Evolutionary conservation across 2,888 invertebrate genomes (phyloP).

Genomic region (Scaptomyza tumidula): DNA sequence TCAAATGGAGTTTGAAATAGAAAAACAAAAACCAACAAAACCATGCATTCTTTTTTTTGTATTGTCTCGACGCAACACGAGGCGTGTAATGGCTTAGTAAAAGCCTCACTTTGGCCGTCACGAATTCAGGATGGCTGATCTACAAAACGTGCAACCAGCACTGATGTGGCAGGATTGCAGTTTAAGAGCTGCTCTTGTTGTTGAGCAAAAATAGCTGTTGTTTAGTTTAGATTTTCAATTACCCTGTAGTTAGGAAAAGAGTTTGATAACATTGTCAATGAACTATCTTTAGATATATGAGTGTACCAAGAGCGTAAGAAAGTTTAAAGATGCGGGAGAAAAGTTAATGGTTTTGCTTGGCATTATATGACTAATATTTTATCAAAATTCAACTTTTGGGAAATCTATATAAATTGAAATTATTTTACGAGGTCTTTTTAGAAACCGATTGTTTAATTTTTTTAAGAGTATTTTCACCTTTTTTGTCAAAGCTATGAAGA

Average conservation of each 20-base stretch:
- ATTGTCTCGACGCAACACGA: slow-evolving; percentile 25
- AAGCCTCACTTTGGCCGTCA: slow-evolving; percentile 70
- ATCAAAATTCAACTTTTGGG: too few species aligned
- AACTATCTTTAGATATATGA: neutral
- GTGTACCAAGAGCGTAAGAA: neutral
- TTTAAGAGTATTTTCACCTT: too few species aligned
- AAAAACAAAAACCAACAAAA: slow-evolving; percentile 10
- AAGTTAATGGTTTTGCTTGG: neutral
- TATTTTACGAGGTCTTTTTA: too few species aligned
- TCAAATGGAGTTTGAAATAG: slow-evolving; percentile 45
- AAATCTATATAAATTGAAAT: too few species aligned
- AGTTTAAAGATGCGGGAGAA: neutral
- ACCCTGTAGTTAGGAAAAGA: neutral
- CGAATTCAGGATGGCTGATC: slow-evolving; percentile 63
- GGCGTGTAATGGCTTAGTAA: slow-evolving; percentile 65
- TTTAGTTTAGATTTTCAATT: neutral
- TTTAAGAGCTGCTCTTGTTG: slow-evolving; percentile 42
- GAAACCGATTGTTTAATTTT: too few species aligned
- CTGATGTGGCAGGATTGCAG: slow-evolving; percentile 42
- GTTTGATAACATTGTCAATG: neutral
- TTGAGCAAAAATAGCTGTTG: neutral
- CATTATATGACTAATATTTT: too few species aligned
- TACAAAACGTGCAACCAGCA: slow-evolving; percentile 59
- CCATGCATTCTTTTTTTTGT: slow-evolving; percentile 7
- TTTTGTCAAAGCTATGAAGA: neutral